These are phyloP conservation scores for Cricetomys ansorgei DNA, from an alignment of 2,113 vertebrate species.

Conservation along the genomic window DNA sequence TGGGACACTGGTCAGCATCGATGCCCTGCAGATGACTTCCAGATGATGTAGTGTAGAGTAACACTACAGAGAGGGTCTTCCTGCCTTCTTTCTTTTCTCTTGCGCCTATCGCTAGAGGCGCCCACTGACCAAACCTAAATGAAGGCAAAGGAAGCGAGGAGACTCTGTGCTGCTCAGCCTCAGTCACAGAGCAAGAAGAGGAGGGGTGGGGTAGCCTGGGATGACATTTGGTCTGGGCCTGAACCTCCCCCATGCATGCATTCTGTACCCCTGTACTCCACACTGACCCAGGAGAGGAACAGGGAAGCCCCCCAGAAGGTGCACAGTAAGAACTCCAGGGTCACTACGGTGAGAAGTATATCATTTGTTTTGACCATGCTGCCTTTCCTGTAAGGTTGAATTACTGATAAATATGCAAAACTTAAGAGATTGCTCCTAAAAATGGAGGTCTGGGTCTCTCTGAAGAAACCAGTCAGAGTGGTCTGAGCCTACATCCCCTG, in stretches of 20 bases:
- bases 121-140: background rate
- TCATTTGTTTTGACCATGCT: no score
- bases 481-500: rapidly evolving
- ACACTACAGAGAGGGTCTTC: background rate
- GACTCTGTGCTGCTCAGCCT: background rate
- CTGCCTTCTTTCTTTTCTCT: background rate
- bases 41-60: background rate
- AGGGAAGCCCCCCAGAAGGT: background rate
- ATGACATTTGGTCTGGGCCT: no score
- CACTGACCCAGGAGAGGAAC: rapidly evolving
- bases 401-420: background rate
- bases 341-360: rapidly evolving
- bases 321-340: background rate
- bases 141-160: background rate
- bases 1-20: background rate
- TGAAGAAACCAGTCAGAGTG: background rate
- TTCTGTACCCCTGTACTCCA: rapidly evolving
- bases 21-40: background rate
- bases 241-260: rapidly evolving
- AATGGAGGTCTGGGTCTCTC: background rate
- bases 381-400: background rate
- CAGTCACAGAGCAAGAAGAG: background rate
- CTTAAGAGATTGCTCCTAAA: background rate
- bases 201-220: background rate
- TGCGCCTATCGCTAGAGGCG: background rate